A percentile compares a stretch with the other conserved stretches of the same genome.
Evolutionary conservation across 2,797 vertebrate species (phyloP).

Genomic region (Centropyge bicolor): DNA sequence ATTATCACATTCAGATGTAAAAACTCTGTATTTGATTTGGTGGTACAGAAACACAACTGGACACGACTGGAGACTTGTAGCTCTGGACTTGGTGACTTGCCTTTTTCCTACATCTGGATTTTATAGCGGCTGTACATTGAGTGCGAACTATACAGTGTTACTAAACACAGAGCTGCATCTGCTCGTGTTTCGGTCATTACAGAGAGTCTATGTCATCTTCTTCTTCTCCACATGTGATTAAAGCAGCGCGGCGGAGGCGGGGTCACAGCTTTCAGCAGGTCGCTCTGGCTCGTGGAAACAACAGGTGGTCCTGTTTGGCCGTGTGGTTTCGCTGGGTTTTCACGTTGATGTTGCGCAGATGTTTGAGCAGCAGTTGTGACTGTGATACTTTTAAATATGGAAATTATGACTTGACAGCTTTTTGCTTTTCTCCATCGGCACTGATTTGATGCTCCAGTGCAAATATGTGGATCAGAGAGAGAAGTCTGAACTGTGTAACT

Average conservation of each 20-base stretch:
- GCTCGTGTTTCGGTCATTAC: too few species aligned
- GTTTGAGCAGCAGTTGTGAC: slow-evolving; percentile 42
- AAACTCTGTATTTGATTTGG: neutral
- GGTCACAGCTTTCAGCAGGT: neutral
- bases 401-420: slow-evolving; percentile 54
- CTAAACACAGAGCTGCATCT: neutral
- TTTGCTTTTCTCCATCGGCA: slow-evolving; percentile 41
- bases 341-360: slow-evolving; percentile 47
- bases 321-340: slow-evolving; percentile 16
- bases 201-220: neutral
- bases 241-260: neutral
- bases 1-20: neutral
- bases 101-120: neutral
- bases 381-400: slow-evolving; percentile 37
- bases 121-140: neutral
- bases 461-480: slow-evolving; percentile 40
- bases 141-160: neutral
- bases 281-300: slow-evolving; percentile 16
- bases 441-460: slow-evolving; percentile 51
- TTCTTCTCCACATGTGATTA: slow-evolving; percentile 10
- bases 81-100: neutral
- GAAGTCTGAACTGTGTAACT: slow-evolving; percentile 43
- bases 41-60: neutral
- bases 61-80: neutral
- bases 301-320: slow-evolving; percentile 19